Evolutionary conservation across 2,888 invertebrate genomes (phyloP), one percentile per base, ranked within the genome.

Genomic region (Acronicta aceris): DNA sequence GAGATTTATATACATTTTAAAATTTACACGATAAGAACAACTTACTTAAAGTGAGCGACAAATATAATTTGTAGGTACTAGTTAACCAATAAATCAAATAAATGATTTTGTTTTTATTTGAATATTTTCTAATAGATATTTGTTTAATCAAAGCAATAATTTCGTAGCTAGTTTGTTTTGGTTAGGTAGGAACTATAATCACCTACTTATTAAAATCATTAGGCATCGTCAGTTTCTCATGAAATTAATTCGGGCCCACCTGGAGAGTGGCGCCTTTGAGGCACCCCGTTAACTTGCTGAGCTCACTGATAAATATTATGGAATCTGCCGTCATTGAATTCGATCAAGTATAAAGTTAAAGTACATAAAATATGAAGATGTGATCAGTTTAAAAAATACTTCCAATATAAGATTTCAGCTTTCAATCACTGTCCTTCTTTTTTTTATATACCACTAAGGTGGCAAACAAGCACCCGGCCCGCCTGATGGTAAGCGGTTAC

Each of bases 191-290:
- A 33, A 51, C 10, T 21, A 40, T 51, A n/a, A 38, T 17, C 56
- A 67, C 58, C 47, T 66, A 43, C 38, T 50, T 61, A 70, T 73
- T 56, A 68, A 33, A 50, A 45, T 57, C 15, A 70, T 62, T 69
- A 67, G 48, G 48, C 48, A 54, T 59, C 49, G 38, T 65, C 57
- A 25, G 48, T 46, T 74, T 73, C 74, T 65, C 73, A 73, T 65
- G 65, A 62, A 60, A 50, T 65, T 68, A 57, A 69, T 65, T 51
- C 50, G 49, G 41, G 75, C 61, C 74, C 74, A 69, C 74, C 74
- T 68, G 76, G 45, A 58, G 74, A 42, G 76, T 52, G 74, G 74
- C 74, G 74, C 76, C 74, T 73, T 48, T 52, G 42, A 17, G 53
- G 59, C 58, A 62, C 45, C 56, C 41, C 59, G 46, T 56, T 48